Conservation (phyloP, 2,888 invertebrate species). For the Seira musarum region DNA sequence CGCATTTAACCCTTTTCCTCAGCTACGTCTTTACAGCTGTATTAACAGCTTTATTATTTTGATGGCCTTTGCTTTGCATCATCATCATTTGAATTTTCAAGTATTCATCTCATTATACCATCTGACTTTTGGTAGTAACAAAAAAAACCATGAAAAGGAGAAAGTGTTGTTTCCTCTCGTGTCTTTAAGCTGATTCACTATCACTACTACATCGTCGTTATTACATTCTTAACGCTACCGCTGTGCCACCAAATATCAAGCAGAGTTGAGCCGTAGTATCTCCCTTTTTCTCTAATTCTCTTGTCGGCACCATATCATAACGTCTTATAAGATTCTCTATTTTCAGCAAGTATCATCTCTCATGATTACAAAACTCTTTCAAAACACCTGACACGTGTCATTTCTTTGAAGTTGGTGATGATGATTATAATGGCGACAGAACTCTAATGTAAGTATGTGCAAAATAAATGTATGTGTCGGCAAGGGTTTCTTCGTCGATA, state of each 20-base stretch:
- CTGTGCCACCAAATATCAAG: neutral
- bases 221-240: conserved; percentile 1
- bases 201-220: neutral
- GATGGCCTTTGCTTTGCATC: neutral
- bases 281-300: no score
- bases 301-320: neutral
- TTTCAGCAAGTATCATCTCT: neutral
- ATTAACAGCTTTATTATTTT: no score
- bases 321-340: neutral
- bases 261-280: no score
- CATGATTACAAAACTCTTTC: conserved; percentile 39
- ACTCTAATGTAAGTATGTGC: conserved; percentile 14
- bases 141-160: conserved; percentile 25
- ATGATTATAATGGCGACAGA: conserved; percentile 13
- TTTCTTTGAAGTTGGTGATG: conserved; percentile 28
- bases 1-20: no score
- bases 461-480: neutral
- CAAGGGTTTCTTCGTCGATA: neutral
- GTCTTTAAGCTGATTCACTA: conserved; percentile 10
- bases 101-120: conserved; percentile 39
- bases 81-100: conserved; percentile 44
- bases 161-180: conserved; percentile 21
- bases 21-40: no score
- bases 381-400: conserved; percentile 53
- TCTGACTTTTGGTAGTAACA: conserved; percentile 5